A percentile compares a stretch with the other conserved stretches of the same genome.
Conservation (phyloP, 1,140 invertebrate genomes). For the Lordiphosa clarofinis region DNA sequence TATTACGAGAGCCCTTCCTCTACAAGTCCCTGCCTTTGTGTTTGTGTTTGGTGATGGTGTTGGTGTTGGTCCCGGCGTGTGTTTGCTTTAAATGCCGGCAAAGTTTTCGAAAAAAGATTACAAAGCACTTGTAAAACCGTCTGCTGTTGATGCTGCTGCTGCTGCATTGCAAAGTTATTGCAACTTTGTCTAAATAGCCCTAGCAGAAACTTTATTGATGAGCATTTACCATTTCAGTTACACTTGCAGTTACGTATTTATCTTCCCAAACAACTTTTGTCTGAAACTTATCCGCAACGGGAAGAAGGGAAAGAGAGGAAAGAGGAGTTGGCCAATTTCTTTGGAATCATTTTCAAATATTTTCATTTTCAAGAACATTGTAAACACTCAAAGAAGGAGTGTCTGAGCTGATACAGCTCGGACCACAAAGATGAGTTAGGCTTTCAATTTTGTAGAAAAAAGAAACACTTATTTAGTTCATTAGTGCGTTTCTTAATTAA, state of each 20-base stretch:
- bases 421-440: too few relatives aligned
- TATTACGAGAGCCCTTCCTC: slow-evolving; percentile 52
- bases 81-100: slow-evolving; percentile 25
- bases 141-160: slow-evolving; percentile 18
- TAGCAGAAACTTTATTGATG: slow-evolving; percentile 50
- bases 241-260: slow-evolving; percentile 11
- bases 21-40: slow-evolving; percentile 1
- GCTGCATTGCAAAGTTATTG: slow-evolving; percentile 63
- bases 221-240: slow-evolving; percentile 22
- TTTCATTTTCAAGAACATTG: neutral
- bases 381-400: too few relatives aligned
- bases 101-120: slow-evolving; percentile 70
- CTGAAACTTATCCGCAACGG: slow-evolving; percentile 11
- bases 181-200: slow-evolving; percentile 60
- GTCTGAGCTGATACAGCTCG: too few relatives aligned
- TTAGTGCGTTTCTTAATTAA: too few relatives aligned
- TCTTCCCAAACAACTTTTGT: slow-evolving; percentile 1
- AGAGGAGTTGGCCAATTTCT: neutral
- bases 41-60: neutral
- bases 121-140: slow-evolving; percentile 67
- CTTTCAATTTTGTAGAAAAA: too few relatives aligned
- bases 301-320: slow-evolving; percentile 4
- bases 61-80: slow-evolving; percentile 14
- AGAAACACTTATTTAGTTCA: too few relatives aligned
- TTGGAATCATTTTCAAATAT: slow-evolving; percentile 9